phyloP scores from a whole-genome alignment of 2,113 vertebrate species.

The Ciconia boyciana region DNA sequence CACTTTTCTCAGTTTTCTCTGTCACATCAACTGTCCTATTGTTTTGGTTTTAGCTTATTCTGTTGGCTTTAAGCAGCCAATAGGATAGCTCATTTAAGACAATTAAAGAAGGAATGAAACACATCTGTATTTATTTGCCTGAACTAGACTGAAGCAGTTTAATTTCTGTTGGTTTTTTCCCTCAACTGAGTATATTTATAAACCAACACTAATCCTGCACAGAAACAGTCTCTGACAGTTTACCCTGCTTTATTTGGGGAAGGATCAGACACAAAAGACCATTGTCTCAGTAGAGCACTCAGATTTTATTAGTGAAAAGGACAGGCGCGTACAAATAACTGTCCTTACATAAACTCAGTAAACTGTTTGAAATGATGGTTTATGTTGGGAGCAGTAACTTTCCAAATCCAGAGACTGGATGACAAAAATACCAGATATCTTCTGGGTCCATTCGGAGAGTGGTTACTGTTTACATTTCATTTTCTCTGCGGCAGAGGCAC shows the following conservation, averaged over 20 bases:
- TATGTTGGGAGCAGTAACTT: neutral
- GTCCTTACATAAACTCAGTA: neutral
- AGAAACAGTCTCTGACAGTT: neutral
- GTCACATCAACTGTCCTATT: neutral
- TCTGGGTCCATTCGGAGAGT: neutral
- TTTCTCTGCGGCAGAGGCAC: neutral
- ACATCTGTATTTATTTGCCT: neutral
- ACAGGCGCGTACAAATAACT: neutral
- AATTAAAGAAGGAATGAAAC: neutral
- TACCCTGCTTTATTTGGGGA: neutral
- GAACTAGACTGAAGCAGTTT: neutral
- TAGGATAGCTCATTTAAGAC: neutral
- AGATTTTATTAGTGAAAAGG: neutral
- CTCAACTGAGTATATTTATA: neutral
- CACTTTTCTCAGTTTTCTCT: neutral
- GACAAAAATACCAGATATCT: neutral
- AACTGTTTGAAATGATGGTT: neutral
- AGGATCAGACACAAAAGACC: neutral
- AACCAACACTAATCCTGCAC: neutral
- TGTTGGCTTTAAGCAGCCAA: neutral
- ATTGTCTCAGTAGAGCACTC: neutral
- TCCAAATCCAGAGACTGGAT: neutral
- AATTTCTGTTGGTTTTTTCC: neutral
- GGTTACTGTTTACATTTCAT: neutral
- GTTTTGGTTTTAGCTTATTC: neutral